phyloP scores from a whole-genome alignment of 2,888 invertebrate genomes.

The Lithosia quadra region DNA sequence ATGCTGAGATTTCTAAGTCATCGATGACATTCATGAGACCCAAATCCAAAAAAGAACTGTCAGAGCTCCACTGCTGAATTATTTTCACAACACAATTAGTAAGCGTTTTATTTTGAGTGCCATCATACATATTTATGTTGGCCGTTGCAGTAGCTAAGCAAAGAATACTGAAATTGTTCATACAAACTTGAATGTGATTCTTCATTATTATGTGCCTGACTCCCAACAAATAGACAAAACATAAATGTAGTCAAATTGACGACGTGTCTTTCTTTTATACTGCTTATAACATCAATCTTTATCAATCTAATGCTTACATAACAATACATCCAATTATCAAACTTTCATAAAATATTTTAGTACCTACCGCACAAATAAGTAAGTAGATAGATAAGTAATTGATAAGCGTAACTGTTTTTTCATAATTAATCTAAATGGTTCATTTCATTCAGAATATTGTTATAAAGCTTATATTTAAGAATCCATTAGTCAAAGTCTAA shows the following conservation, averaged over 20 bases:
- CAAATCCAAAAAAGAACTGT: slow-evolving; percentile 8
- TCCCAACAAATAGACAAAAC: not conserved
- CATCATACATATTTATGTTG: not conserved
- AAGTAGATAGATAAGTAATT: not conserved
- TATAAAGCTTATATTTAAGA: not conserved
- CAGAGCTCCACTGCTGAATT: slow-evolving; percentile 32
- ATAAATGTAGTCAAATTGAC: not conserved
- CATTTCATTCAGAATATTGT: not conserved
- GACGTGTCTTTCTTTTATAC: not conserved
- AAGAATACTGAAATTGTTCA: not conserved
- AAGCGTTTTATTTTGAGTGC: slow-evolving; percentile 8
- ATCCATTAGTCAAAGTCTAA: not conserved
- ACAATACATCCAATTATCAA: not conserved
- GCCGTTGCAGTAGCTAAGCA: not conserved
- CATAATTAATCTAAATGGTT: not conserved
- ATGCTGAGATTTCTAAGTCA: slow-evolving; percentile 13
- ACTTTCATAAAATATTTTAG: not conserved
- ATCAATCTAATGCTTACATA: slow-evolving; percentile 3
- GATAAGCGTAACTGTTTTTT: not conserved
- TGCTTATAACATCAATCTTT: not conserved
- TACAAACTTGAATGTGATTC: not conserved
- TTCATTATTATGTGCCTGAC: not conserved
- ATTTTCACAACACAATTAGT: slow-evolving; percentile 46
- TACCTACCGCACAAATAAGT: not conserved
- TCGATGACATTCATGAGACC: slow-evolving; percentile 4